Percentiles rank a stretch among this genome's conserved stretches.
These are phyloP conservation scores for Rhodeus uyekii DNA, from an alignment of 2,797 vertebrate genomes.

Conservation along the genomic window DNA sequence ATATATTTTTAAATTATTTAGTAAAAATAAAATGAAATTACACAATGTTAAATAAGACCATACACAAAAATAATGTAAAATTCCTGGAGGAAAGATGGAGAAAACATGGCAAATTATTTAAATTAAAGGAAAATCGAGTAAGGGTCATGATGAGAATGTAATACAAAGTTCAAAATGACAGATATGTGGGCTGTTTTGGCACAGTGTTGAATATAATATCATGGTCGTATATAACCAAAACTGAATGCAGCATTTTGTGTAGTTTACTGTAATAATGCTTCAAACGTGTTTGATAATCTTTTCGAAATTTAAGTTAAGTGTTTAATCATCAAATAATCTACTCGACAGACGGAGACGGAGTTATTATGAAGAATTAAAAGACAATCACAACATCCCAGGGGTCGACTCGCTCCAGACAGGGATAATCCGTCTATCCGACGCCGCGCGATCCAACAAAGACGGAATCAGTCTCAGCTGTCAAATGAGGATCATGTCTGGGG, in stretches of 20 bases:
- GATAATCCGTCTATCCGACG: constrained; percentile 66
- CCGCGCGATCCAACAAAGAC: constrained; percentile 41
- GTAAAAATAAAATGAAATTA: background rate
- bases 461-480: constrained; percentile 19
- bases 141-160: background rate
- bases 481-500: constrained; percentile 8
- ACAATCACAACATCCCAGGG: constrained; percentile 18
- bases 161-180: background rate
- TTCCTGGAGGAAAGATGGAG: background rate
- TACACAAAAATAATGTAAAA: background rate
- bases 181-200: background rate
- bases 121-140: too few relatives aligned
- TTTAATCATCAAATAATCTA: background rate
- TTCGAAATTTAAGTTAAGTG: background rate
- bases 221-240: background rate
- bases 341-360: background rate
- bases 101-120: background rate
- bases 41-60: too few relatives aligned
- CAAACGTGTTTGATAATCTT: background rate
- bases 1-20: too few relatives aligned
- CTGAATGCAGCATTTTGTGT: too few relatives aligned
- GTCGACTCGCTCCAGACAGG: constrained; percentile 36
- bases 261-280: background rate
- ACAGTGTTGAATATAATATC: background rate
- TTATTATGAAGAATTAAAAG: background rate